Percentiles rank a stretch among this genome's conserved stretches.
phyloP scores from a whole-genome alignment of 2,888 invertebrate species.

The Pseudococcus longispinus region DNA sequence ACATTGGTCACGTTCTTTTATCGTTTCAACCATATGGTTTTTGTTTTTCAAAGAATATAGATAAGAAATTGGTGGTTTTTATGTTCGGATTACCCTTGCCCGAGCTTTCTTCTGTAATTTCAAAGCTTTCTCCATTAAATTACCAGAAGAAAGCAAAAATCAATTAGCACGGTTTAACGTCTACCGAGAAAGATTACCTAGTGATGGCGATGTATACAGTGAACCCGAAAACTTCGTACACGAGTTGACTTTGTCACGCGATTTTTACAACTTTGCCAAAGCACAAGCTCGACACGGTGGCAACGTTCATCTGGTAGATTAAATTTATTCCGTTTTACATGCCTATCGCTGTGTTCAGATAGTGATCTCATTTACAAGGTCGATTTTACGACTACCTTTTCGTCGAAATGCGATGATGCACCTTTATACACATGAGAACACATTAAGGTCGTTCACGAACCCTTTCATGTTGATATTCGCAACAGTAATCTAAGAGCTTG shows the following conservation, averaged over 20 bases:
- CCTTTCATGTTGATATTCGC: slow-evolving; percentile 26
- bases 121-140: neutral
- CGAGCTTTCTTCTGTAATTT: neutral
- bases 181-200: neutral
- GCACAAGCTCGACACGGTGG: neutral
- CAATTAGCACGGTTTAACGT: neutral
- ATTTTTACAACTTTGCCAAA: neutral
- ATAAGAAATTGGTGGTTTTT: neutral
- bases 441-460: slow-evolving; percentile 13
- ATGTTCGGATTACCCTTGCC: neutral
- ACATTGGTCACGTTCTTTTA: slow-evolving; percentile 26
- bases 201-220: neutral
- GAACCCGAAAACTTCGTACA: neutral
- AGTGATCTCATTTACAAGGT: neutral
- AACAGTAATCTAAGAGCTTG: neutral
- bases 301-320: slow-evolving; percentile 3
- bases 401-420: neutral
- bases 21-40: neutral
- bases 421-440: neutral
- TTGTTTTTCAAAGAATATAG: neutral
- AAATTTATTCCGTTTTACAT: slow-evolving; percentile 5
- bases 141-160: neutral
- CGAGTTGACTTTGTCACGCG: slow-evolving; percentile 1
- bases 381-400: neutral
- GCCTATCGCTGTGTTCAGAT: neutral